phyloP scores from a whole-genome alignment of 2,888 invertebrate genomes.

The Congeria kusceri region DNA sequence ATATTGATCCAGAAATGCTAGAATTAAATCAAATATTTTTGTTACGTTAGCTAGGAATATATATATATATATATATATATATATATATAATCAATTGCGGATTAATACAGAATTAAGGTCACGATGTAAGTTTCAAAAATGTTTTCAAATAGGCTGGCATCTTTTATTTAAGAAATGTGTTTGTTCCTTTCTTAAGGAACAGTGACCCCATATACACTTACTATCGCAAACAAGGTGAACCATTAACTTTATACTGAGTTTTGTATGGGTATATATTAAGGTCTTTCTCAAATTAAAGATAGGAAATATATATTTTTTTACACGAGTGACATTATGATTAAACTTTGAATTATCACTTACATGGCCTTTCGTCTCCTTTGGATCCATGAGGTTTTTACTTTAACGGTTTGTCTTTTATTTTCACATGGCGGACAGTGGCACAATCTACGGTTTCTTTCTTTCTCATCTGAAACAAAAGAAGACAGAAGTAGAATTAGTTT shows the following conservation, averaged over 20 bases:
- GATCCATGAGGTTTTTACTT: slow-evolving; percentile 95
- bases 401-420: slow-evolving; percentile 92
- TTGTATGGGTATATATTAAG: no score
- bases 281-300: no score
- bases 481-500: no score
- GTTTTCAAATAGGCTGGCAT: no score
- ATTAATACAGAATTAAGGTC: not conserved
- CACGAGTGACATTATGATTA: no score
- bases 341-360: slow-evolving; percentile 84
- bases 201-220: no score
- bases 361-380: slow-evolving; percentile 91
- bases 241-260: no score
- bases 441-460: slow-evolving; percentile 89
- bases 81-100: not conserved
- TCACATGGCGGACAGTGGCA: slow-evolving; percentile 96
- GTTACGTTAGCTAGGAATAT: not conserved
- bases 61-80: not conserved
- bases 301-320: no score
- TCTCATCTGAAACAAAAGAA: slow-evolving; percentile 88
- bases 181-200: no score
- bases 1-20: not conserved
- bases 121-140: no score
- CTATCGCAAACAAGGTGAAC: not conserved
- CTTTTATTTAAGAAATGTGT: no score
- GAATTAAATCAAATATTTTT: not conserved